phyloP scores from a whole-genome alignment of 2,113 vertebrate genomes.

The Hoplias malabaricus region DNA sequence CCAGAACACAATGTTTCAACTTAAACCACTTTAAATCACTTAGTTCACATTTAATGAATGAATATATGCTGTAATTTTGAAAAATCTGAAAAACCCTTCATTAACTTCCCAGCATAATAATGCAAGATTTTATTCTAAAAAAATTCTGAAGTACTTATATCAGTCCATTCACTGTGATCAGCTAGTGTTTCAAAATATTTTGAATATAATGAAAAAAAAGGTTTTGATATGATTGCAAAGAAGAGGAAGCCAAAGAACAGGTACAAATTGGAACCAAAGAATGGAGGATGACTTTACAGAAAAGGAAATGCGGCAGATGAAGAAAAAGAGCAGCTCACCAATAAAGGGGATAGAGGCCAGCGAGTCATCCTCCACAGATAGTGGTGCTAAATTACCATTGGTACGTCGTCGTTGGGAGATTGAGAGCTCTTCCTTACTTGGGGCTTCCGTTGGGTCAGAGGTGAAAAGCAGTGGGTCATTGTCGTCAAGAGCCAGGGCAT shows the following conservation, averaged over 20 bases:
- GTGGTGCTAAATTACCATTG: conserved; percentile 76
- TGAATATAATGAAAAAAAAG: not conserved
- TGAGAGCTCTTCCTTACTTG: conserved; percentile 32
- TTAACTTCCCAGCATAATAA: too few species aligned
- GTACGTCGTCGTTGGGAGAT: conserved; percentile 54
- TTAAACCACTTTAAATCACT: too few species aligned
- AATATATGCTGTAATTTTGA: too few species aligned
- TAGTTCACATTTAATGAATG: too few species aligned
- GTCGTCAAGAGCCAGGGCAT: conserved; percentile 78
- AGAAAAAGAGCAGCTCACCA: conserved; percentile 75
- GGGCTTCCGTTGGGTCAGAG: conserved; percentile 58
- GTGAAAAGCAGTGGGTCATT: conserved; percentile 74
- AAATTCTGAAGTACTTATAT: not conserved
- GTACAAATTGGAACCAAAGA: not conserved
- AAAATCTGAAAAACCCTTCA: too few species aligned
- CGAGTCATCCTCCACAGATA: conserved; percentile 85
- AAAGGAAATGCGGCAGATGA: not conserved
- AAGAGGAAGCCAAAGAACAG: not conserved
- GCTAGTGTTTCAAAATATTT: not conserved
- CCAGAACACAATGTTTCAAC: too few species aligned
- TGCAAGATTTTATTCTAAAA: not conserved
- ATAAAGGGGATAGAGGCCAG: conserved; percentile 97
- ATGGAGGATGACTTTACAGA: conserved; percentile 28
- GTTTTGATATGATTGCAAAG: not conserved
- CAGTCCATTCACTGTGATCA: not conserved